A percentile compares a stretch with the other conserved stretches of the same genome.
phyloP scores from a whole-genome alignment of 2,888 invertebrate genomes.

The Plutella xylostella region DNA sequence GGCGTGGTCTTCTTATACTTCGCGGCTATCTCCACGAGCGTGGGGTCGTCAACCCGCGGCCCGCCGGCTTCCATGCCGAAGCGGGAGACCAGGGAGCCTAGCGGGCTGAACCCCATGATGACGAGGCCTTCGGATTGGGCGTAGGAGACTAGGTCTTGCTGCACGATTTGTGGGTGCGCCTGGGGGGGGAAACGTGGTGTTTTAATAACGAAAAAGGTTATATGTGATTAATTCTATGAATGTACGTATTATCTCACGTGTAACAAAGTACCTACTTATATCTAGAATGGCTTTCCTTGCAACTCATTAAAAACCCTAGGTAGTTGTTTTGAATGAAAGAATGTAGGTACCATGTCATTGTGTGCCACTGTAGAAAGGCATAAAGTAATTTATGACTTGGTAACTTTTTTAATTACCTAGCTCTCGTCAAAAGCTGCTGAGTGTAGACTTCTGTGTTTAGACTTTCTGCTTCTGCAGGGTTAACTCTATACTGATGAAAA shows the following conservation, averaged over 20 bases:
- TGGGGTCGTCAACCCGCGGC: slow-evolving; percentile 58
- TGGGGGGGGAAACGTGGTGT: slow-evolving; percentile 16
- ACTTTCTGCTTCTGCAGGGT: neutral
- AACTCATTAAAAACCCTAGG: neutral
- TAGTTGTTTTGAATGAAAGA: neutral
- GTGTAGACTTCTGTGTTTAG: too few species aligned
- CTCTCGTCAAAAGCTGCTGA: too few species aligned
- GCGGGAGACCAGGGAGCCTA: slow-evolving; percentile 69
- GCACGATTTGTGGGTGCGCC: slow-evolving; percentile 74
- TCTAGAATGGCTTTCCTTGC: neutral
- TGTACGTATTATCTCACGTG: neutral
- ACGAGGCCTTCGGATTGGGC: slow-evolving; percentile 70
- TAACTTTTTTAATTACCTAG: too few species aligned
- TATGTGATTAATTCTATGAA: neutral
- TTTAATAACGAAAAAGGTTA: neutral
- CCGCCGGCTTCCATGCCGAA: slow-evolving; percentile 51
- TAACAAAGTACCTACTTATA: neutral
- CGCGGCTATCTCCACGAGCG: slow-evolving; percentile 63
- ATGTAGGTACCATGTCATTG: too few species aligned
- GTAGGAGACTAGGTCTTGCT: slow-evolving; percentile 71
- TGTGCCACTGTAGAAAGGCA: too few species aligned
- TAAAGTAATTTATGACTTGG: too few species aligned
- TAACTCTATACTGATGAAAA: too few species aligned
- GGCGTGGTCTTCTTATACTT: slow-evolving; percentile 74
- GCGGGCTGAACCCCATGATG: slow-evolving; percentile 76